phyloP scores from a whole-genome alignment of 1,140 invertebrate species.

The Bombyx mori region ASM3026992v2 NC_085114.1:6739501-6740000 shows the following conservation, averaged over 20 bases:
- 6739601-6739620: too few relatives aligned
- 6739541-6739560: too few relatives aligned
- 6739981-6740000: slow-evolving; percentile 8
- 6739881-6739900: slow-evolving; percentile 3
- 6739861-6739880: not conserved
- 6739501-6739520: too few relatives aligned
- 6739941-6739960: not conserved
- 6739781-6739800: slow-evolving; percentile 52
- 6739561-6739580: too few relatives aligned
- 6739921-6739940: not conserved
- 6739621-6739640: too few relatives aligned
- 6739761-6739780: slow-evolving; percentile 75
- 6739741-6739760: slow-evolving; percentile 78
- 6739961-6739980: not conserved
- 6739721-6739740: slow-evolving; percentile 81
- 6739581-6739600: too few relatives aligned
- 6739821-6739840: slow-evolving; percentile 6
- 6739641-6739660: too few relatives aligned
- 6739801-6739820: slow-evolving; percentile 17
- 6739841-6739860: slow-evolving; percentile 17
- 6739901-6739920: not conserved
- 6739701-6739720: slow-evolving; percentile 84
- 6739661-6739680: slow-evolving; percentile 72
- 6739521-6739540: too few relatives aligned
- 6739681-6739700: slow-evolving; percentile 82